A percentile compares a stretch with the other conserved stretches of the same genome.
Conservation (phyloP, 2,113 vertebrate species). For the Chaenocephalus aceratus region DNA sequence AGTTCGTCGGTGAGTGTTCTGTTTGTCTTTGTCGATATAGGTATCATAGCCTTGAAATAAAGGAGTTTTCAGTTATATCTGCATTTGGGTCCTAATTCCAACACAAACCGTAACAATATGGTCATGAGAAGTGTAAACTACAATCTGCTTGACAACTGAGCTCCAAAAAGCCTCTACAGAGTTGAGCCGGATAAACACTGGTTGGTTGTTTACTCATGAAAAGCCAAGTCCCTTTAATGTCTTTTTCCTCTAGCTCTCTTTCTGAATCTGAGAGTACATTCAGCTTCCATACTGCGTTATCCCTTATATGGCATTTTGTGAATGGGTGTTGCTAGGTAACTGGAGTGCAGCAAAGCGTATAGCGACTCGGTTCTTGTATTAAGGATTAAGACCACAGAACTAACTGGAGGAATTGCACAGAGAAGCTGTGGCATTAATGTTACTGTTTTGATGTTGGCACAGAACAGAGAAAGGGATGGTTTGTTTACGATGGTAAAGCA, state of each 20-base stretch:
- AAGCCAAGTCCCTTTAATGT: conserved; percentile 26
- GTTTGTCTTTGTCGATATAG: no score
- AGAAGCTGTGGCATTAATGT: neutral
- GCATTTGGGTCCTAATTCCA: no score
- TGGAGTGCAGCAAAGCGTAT: conserved; percentile 68
- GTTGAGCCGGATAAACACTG: neutral
- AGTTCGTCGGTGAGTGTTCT: no score
- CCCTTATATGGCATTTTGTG: conserved; percentile 73
- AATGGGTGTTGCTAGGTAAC: conserved; percentile 82
- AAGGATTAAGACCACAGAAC: conserved; percentile 53
- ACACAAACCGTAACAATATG: no score
- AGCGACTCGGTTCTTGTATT: conserved; percentile 57
- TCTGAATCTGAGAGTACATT: conserved; percentile 32
- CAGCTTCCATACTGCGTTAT: conserved; percentile 58
- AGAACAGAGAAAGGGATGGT: neutral
- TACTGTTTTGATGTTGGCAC: neutral
- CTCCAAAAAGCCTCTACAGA: neutral
- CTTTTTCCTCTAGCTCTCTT: conserved; percentile 1
- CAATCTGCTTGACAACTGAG: neutral
- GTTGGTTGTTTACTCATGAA: conserved; percentile 33
- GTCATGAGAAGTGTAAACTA: neutral
- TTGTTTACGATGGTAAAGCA: neutral
- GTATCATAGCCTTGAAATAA: no score
- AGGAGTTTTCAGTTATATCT: no score
- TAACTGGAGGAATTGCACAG: conserved; percentile 8